These are phyloP conservation scores for Podarcis siculus DNA, from an alignment of 2,797 vertebrate genomes.

Conservation along the genomic window DNA sequence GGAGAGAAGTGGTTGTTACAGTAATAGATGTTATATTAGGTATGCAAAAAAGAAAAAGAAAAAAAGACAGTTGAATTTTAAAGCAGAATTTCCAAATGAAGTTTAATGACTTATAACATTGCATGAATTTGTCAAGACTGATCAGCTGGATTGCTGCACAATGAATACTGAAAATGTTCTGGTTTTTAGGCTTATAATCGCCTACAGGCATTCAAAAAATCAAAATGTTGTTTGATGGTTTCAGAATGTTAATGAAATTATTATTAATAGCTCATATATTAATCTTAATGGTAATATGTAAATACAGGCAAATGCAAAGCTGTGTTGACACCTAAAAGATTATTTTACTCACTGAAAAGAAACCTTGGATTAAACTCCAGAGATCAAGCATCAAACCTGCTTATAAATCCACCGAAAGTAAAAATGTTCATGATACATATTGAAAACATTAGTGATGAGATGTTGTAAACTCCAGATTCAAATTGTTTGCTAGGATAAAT, in stretches of 20 bases:
- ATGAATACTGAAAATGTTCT: conserved; percentile 72
- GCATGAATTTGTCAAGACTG: conserved; percentile 74
- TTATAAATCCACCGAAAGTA: conserved; percentile 39
- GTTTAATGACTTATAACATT: conserved; percentile 73
- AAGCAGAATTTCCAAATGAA: conserved; percentile 69
- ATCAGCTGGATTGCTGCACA: conserved; percentile 68
- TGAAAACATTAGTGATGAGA: conserved; percentile 28
- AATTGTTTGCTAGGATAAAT: conserved; percentile 38
- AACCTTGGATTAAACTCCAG: conserved; percentile 66
- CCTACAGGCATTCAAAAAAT: conserved; percentile 73
- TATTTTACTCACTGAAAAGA: conserved; percentile 61
- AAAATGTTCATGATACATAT: conserved; percentile 36
- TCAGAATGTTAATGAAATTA: conserved; percentile 76
- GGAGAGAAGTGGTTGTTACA: conserved; percentile 30
- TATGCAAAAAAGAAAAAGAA: conserved; percentile 15
- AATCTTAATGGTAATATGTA: conserved; percentile 76
- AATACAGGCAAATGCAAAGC: conserved; percentile 65
- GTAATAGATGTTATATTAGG: conserved; percentile 44
- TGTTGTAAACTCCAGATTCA: conserved; percentile 18
- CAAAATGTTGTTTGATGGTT: conserved; percentile 76
- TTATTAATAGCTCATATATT: conserved; percentile 76
- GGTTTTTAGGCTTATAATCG: conserved; percentile 69
- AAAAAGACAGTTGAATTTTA: conserved; percentile 56
- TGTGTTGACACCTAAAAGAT: conserved; percentile 62
- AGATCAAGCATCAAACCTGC: conserved; percentile 49